Conservation (phyloP, 2,113 vertebrate genomes). For the Eubucco bourcierii region DNA sequence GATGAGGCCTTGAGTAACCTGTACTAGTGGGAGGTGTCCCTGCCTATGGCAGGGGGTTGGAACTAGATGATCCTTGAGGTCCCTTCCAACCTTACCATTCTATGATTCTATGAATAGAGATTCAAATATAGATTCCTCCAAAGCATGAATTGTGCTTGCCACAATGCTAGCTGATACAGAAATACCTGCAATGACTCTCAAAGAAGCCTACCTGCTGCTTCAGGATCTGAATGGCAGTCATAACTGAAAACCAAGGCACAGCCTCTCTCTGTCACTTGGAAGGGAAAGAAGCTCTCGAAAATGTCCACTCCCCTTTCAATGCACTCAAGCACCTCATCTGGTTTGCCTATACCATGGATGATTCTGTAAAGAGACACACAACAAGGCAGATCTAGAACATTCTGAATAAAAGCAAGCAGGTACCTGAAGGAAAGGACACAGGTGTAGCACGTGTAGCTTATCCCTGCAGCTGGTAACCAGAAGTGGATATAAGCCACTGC, state of each 20-base stretch:
- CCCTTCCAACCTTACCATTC: too few species aligned
- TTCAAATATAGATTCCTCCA: background rate
- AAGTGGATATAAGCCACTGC: background rate
- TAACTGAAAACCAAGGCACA: conserved; percentile 89
- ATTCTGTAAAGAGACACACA: conserved; percentile 76
- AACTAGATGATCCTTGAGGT: too few species aligned
- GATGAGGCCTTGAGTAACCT: too few species aligned
- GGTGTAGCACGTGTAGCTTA: background rate
- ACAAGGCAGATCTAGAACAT: background rate
- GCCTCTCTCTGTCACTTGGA: conserved; percentile 90
- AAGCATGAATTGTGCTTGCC: background rate
- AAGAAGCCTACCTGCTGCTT: conserved; percentile 81
- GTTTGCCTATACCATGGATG: conserved; percentile 87
- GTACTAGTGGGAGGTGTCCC: too few species aligned
- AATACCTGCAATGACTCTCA: background rate
- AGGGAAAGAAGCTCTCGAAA: conserved; percentile 95
- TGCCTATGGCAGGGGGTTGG: too few species aligned
- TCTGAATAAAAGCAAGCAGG: background rate
- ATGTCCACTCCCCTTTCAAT: conserved; percentile 92
- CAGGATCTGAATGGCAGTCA: conserved; percentile 76
- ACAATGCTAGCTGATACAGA: background rate
- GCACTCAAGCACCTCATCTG: conserved; percentile 90
- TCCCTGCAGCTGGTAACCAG: background rate
- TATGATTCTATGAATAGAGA: too few species aligned
- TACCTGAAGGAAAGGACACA: background rate